Percentiles rank a stretch among this genome's conserved stretches.
phyloP scores from a whole-genome alignment of 2,888 invertebrate species.

The Caenorhabditis sp. region DNA sequence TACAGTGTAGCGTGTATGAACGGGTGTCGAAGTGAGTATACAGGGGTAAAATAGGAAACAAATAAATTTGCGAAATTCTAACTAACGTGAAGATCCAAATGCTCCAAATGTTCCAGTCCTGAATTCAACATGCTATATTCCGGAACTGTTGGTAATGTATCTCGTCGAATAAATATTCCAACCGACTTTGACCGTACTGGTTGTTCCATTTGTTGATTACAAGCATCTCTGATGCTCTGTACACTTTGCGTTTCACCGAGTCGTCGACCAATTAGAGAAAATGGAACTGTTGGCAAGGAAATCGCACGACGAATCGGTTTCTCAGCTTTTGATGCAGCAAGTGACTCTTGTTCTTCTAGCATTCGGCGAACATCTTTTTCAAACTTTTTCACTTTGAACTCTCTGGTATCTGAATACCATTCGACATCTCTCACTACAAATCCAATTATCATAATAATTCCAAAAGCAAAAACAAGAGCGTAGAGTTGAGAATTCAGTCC shows the following conservation, averaged over 20 bases:
- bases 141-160: constrained; percentile 16
- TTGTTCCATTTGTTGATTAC: constrained; percentile 13
- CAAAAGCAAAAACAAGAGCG: constrained; percentile 73
- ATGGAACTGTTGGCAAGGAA: constrained; percentile 4
- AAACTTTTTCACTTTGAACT: constrained; percentile 51
- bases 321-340: not conserved
- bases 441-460: constrained; percentile 75
- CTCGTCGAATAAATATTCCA: constrained; percentile 18
- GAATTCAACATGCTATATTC: constrained; percentile 46
- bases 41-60: too few species aligned
- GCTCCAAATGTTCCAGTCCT: constrained; percentile 33
- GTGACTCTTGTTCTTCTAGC: constrained; percentile 6
- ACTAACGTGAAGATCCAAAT: constrained; percentile 53
- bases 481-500: constrained; percentile 2
- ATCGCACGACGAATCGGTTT: constrained; percentile 2
- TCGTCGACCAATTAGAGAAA: not conserved
- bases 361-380: not conserved
- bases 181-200: constrained; percentile 48
- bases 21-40: too few species aligned
- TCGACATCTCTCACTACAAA: constrained; percentile 85
- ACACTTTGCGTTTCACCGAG: constrained; percentile 12
- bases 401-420: constrained; percentile 77
- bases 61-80: too few species aligned
- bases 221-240: constrained; percentile 26
- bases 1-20: too few species aligned